phyloP scores from a whole-genome alignment of 2,113 vertebrate genomes.

The Dromas ardeola region DNA sequence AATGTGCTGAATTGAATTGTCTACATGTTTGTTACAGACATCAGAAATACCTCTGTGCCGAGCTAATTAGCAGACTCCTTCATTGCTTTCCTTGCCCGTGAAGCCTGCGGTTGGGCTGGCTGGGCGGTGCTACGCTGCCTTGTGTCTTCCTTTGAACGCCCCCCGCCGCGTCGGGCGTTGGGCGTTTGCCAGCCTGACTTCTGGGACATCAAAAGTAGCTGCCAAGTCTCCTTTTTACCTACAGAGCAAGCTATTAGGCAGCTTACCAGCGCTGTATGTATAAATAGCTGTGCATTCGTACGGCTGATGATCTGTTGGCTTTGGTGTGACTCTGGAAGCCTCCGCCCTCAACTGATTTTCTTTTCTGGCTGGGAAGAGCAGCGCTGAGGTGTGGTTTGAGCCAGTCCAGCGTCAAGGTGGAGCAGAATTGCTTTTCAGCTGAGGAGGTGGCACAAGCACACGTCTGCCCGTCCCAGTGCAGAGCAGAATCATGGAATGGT shows the following conservation, averaged over 20 bases:
- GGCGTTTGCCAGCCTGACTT: background rate
- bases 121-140: background rate
- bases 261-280: background rate
- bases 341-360: background rate
- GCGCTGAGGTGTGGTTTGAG: background rate
- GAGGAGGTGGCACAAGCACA: background rate
- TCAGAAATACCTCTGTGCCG: background rate
- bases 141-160: background rate
- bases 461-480: rapidly evolving
- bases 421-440: background rate
- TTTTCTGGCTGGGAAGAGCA: background rate
- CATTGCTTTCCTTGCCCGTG: background rate
- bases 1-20: rapidly evolving
- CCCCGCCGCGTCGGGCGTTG: rapidly evolving
- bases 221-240: background rate
- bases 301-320: rapidly evolving
- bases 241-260: background rate
- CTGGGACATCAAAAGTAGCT: background rate
- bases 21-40: background rate
- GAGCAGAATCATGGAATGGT: background rate
- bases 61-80: background rate
- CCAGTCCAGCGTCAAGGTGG: background rate
- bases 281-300: background rate
- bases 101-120: background rate
- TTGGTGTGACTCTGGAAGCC: background rate